Conservation (phyloP, 2,888 invertebrate genomes). For the Heliconius ethilla region DNA sequence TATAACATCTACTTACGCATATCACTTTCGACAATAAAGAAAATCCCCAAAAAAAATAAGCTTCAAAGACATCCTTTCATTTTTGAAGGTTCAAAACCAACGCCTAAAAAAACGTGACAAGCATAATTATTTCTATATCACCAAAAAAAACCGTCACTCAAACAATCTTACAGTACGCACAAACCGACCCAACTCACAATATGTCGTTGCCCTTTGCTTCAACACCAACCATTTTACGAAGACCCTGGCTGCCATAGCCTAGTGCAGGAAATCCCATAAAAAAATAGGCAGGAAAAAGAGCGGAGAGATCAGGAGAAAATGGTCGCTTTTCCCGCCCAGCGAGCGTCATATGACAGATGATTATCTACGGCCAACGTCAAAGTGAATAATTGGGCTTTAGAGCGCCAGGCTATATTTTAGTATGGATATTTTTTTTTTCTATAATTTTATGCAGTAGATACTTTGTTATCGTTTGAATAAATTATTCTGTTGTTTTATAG, state of each 20-base stretch:
- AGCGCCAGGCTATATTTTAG: conserved; percentile 53
- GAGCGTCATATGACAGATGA: conserved; percentile 78
- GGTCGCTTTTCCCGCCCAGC: conserved; percentile 63
- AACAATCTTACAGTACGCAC: conserved; percentile 71
- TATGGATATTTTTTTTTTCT: conserved; percentile 40
- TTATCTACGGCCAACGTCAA: conserved; percentile 79
- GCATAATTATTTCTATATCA: conserved; percentile 52
- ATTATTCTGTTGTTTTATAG: conserved; percentile 20
- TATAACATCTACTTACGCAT: not conserved
- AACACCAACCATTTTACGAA: conserved; percentile 36
- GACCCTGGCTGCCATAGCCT: conserved; percentile 43
- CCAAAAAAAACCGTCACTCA: conserved; percentile 62
- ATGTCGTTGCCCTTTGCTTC: conserved; percentile 45
- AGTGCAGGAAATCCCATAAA: conserved; percentile 38
- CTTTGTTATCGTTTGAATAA: conserved; percentile 29
- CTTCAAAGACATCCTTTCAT: not conserved
- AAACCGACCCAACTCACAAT: conserved; percentile 62
- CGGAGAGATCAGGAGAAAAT: conserved; percentile 56
- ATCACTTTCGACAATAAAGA: not conserved
- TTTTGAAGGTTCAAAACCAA: not conserved
- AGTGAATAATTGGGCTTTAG: conserved; percentile 80
- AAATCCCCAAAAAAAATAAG: not conserved
- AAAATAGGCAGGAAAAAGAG: conserved; percentile 50
- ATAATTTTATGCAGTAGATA: conserved; percentile 36
- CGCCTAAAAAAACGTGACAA: conserved; percentile 40